A percentile compares a stretch with the other conserved stretches of the same genome.
phyloP scores from a whole-genome alignment of 1,140 invertebrate species.

The Drosophila bifasciata region DNA sequence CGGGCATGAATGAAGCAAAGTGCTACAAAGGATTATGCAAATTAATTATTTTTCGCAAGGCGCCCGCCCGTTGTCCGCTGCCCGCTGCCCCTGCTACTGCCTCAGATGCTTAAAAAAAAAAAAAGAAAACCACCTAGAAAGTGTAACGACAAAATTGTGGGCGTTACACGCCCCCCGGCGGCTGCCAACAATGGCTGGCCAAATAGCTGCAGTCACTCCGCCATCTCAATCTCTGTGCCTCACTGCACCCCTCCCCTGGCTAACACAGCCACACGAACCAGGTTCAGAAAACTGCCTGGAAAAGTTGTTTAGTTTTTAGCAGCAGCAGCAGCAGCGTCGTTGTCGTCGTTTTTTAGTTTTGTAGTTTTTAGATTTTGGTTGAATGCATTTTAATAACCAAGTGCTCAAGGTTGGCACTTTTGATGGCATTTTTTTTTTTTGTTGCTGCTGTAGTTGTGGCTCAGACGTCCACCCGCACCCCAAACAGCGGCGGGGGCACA shows the following conservation, averaged over 20 bases:
- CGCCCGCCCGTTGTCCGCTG: conserved; percentile 54
- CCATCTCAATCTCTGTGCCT: conserved; percentile 48
- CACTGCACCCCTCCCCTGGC: background rate
- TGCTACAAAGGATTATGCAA: conserved; percentile 83
- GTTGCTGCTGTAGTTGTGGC: conserved; percentile 2
- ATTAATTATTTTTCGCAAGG: conserved; percentile 83
- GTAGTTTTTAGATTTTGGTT: conserved; percentile 81
- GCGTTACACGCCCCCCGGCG: conserved; percentile 55
- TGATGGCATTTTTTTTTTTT: conserved; percentile 70
- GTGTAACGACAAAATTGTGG: conserved; percentile 81
- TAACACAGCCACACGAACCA: background rate
- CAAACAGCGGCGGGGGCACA: conserved; percentile 51
- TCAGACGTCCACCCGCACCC: conserved; percentile 41
- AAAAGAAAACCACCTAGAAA: conserved; percentile 59
- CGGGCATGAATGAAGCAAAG: conserved; percentile 80
- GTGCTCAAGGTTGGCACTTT: conserved; percentile 80
- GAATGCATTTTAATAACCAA: conserved; percentile 82
- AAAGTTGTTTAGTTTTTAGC: conserved; percentile 65
- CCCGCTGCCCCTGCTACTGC: conserved; percentile 19
- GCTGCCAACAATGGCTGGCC: conserved; percentile 72
- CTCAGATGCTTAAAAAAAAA: conserved; percentile 3
- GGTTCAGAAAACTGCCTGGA: conserved; percentile 31
- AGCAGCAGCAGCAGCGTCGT: conserved; percentile 7
- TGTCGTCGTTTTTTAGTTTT: conserved; percentile 67
- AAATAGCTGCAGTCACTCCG: conserved; percentile 60